Evolutionary conservation across 2,888 invertebrate genomes (phyloP).

Genomic region (Drosophila eohydei): DNA sequence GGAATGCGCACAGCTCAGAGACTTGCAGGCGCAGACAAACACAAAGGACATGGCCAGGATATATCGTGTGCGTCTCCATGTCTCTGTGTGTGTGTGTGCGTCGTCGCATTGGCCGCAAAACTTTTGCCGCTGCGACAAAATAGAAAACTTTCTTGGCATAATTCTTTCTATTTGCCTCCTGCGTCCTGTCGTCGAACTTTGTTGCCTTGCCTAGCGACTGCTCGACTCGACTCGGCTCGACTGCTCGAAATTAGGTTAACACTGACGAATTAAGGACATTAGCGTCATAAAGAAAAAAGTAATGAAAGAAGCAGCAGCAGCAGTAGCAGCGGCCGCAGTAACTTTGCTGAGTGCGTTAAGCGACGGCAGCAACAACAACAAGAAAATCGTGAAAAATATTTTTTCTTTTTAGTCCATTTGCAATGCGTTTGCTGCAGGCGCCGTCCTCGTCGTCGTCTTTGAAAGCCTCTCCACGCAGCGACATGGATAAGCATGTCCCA

Average conservation of each 20-base stretch:
- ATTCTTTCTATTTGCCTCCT: slow-evolving; percentile 66
- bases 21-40: slow-evolving; percentile 60
- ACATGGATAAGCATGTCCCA: slow-evolving; percentile 28
- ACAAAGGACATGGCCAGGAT: slow-evolving; percentile 72
- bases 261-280: slow-evolving; percentile 81
- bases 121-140: slow-evolving; percentile 77
- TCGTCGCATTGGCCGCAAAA: slow-evolving; percentile 80
- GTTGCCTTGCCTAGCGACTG: slow-evolving; percentile 23
- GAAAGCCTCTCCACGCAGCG: slow-evolving; percentile 58
- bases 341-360: slow-evolving; percentile 74
- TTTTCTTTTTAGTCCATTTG: slow-evolving; percentile 16
- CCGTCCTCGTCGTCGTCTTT: slow-evolving; percentile 24
- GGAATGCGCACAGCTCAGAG: slow-evolving; percentile 73
- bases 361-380: slow-evolving; percentile 41
- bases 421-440: slow-evolving; percentile 60
- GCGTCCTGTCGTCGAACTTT: slow-evolving; percentile 49
- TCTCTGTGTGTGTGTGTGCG: slow-evolving; percentile 39
- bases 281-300: slow-evolving; percentile 82
- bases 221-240: slow-evolving; percentile 42
- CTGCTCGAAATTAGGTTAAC: slow-evolving; percentile 76
- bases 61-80: slow-evolving; percentile 10
- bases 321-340: slow-evolving; percentile 40
- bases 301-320: slow-evolving; percentile 73
- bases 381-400: slow-evolving; percentile 22
- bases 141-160: slow-evolving; percentile 81